Percentiles rank a stretch among this genome's conserved stretches.
Evolutionary conservation across 2,797 vertebrate species (phyloP).

Genomic region (Melanotaenia boesemani): DNA sequence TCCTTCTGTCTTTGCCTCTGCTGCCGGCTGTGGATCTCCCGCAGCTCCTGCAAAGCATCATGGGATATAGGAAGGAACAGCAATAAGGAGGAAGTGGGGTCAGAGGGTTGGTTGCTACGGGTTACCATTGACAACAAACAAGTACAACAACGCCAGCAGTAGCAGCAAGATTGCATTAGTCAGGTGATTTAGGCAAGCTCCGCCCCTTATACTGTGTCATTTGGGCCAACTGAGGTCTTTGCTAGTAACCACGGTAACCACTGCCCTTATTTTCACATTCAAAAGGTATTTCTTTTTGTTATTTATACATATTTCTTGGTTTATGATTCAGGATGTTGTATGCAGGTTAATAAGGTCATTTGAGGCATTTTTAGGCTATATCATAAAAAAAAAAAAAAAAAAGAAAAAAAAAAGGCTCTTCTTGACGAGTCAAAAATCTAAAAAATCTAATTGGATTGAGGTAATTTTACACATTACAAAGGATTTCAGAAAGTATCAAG

Average conservation of each 20-base stretch:
- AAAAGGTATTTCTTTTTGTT: not conserved
- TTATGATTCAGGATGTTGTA: not conserved
- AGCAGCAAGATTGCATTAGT: conserved; percentile 51
- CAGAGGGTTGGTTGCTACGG: conserved; percentile 65
- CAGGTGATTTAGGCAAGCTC: conserved; percentile 67
- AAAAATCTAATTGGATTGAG: not conserved
- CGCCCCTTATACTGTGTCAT: conserved; percentile 36
- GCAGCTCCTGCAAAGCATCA: conserved; percentile 89
- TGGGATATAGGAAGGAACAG: conserved; percentile 74
- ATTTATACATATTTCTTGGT: not conserved
- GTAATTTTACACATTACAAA: not conserved
- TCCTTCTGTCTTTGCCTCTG: conserved; percentile 94
- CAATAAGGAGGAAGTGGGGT: conserved; percentile 64
- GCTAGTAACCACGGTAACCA: conserved; percentile 2
- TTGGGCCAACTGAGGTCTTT: not conserved
- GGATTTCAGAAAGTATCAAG: not conserved
- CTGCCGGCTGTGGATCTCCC: conserved; percentile 94
- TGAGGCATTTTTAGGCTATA: not conserved
- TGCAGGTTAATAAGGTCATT: not conserved
- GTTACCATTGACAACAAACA: conserved; percentile 63
- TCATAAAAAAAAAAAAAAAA: too few species aligned
- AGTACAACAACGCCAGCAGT: conserved; percentile 39
- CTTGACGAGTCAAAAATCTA: not conserved
- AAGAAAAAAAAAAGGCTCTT: not conserved
- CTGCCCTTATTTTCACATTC: too few species aligned